Evolutionary conservation across 2,113 vertebrate genomes (phyloP).

Genomic region (Psilopsiagon aymara): DNA sequence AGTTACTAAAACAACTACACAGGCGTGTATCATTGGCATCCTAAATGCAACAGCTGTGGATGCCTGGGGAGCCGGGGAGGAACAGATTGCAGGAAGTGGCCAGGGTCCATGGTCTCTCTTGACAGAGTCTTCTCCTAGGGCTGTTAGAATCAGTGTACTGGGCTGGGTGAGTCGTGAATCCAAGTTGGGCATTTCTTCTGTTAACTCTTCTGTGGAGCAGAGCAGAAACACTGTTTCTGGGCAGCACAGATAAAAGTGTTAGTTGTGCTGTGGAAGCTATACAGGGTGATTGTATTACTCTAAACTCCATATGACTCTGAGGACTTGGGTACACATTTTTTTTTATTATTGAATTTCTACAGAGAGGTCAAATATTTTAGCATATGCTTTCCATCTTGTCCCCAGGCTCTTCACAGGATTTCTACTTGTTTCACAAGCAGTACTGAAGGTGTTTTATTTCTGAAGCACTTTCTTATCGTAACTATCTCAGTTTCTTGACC

Average conservation of each 20-base stretch:
- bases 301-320: not conserved
- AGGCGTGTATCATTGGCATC: not conserved
- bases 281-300: not conserved
- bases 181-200: not conserved
- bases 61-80: not conserved
- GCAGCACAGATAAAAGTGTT: not conserved
- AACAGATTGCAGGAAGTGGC: not conserved
- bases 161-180: not conserved
- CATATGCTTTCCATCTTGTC: not conserved
- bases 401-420: not conserved
- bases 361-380: not conserved
- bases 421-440: not conserved
- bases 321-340: not conserved
- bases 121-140: not conserved
- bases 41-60: not conserved
- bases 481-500: not conserved
- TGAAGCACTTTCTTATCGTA: not conserved
- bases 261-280: not conserved
- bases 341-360: not conserved
- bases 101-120: not conserved
- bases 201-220: not conserved
- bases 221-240: not conserved
- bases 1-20: not conserved
- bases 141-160: rapidly evolving
- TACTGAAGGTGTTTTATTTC: not conserved